phyloP scores from a whole-genome alignment of 2,888 invertebrate genomes.

The Watsonalla binaria region DNA sequence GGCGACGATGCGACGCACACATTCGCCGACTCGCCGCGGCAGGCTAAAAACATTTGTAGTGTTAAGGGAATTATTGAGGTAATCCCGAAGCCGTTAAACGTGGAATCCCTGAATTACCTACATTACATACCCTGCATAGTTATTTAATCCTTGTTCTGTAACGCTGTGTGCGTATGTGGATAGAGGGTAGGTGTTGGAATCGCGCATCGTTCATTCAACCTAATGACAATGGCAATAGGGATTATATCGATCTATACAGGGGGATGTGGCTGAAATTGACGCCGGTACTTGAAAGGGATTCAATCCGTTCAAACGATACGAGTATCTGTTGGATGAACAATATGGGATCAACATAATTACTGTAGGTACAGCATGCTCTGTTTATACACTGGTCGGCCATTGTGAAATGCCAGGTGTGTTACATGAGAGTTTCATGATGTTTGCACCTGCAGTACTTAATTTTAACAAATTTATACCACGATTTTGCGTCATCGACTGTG shows the following conservation, averaged over 20 bases:
- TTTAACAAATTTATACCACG: too few species aligned
- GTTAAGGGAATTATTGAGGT: slow-evolving; percentile 69
- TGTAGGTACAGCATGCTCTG: slow-evolving; percentile 36
- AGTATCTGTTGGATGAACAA: slow-evolving; percentile 45
- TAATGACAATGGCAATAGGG: slow-evolving; percentile 53
- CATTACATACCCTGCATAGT: slow-evolving; percentile 69
- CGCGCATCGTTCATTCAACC: slow-evolving; percentile 42
- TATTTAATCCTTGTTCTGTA: slow-evolving; percentile 70
- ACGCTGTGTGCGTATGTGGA: slow-evolving; percentile 44
- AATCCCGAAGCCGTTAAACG: slow-evolving; percentile 76
- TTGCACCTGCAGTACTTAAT: not conserved
- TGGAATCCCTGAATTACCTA: slow-evolving; percentile 73
- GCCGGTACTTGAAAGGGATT: slow-evolving; percentile 60
- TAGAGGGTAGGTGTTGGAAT: slow-evolving; percentile 26
- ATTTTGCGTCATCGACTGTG: too few species aligned
- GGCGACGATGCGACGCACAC: slow-evolving; percentile 22
- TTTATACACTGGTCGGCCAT: slow-evolving; percentile 30
- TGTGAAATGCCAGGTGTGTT: slow-evolving; percentile 2
- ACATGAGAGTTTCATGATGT: slow-evolving; percentile 14
- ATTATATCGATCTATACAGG: slow-evolving; percentile 44
- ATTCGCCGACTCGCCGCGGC: slow-evolving; percentile 24
- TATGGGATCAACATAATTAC: slow-evolving; percentile 33
- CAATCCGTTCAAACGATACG: slow-evolving; percentile 55
- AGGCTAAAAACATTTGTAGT: slow-evolving; percentile 73
- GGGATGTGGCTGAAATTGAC: slow-evolving; percentile 46